Percentiles rank a stretch among this genome's conserved stretches.
Conservation (phyloP, 2,113 vertebrate genomes). For the Sylvietta virens region DNA sequence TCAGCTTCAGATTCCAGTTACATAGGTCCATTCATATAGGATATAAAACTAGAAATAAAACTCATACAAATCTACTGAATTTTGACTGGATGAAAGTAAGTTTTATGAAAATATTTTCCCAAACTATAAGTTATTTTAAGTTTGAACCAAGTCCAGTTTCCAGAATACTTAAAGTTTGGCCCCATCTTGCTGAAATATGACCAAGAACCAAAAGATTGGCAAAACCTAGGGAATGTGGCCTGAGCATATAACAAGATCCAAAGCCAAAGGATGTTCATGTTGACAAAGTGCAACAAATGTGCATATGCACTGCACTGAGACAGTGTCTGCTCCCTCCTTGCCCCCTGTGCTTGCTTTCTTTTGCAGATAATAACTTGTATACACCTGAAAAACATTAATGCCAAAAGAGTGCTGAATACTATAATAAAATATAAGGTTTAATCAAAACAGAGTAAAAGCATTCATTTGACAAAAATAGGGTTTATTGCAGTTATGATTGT, state of each 20-base stretch:
- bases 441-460: neutral
- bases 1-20: neutral
- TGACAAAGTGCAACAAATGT: neutral
- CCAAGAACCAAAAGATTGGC: neutral
- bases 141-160: neutral
- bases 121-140: neutral
- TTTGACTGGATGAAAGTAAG: neutral
- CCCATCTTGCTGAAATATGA: neutral
- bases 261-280: neutral
- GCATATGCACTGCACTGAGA: neutral
- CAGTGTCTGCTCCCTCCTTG: neutral
- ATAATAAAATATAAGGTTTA: neutral
- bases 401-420: neutral
- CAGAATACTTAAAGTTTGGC: constrained; percentile 6
- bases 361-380: neutral
- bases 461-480: neutral
- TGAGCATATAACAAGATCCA: neutral
- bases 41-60: neutral
- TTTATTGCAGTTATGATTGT: neutral
- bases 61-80: neutral
- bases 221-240: neutral
- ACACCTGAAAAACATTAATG: neutral
- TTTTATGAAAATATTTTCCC: neutral
- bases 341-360: neutral
- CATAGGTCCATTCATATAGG: neutral